These are phyloP conservation scores for Drosophila sechellia DNA, from an alignment of 1,140 invertebrate species.

Conservation along the genomic window DNA sequence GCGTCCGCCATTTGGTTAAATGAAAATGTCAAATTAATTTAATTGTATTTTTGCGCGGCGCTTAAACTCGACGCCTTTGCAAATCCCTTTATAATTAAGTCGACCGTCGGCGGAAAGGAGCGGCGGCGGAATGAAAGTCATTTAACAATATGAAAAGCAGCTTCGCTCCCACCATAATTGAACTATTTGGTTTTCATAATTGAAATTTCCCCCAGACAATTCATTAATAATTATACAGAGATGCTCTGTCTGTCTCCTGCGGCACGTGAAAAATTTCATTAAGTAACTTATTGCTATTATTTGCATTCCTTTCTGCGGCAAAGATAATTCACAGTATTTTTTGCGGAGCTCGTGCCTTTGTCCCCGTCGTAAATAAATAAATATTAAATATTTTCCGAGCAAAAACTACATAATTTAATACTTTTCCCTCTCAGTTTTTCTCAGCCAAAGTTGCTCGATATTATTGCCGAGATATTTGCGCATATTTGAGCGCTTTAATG, in stretches of 20 bases:
- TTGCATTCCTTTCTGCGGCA: constrained; percentile 70
- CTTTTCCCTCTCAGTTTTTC: not conserved
- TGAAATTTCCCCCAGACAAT: constrained; percentile 75
- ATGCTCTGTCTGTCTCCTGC: constrained; percentile 27
- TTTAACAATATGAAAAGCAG: constrained; percentile 57
- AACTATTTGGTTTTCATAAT: constrained; percentile 81
- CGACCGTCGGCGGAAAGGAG: not conserved
- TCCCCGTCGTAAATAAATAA: constrained; percentile 46
- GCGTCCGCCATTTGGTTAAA: constrained; percentile 23
- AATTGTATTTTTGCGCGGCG: constrained; percentile 46
- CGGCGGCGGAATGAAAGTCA: constrained; percentile 34
- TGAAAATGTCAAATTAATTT: constrained; percentile 66
- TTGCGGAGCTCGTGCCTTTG: constrained; percentile 28
- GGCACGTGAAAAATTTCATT: constrained; percentile 79
- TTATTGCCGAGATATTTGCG: constrained; percentile 40
- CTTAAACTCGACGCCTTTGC: constrained; percentile 45
- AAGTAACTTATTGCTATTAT: constrained; percentile 82
- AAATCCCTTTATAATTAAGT: constrained; percentile 79
- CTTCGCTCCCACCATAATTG: constrained; percentile 57
- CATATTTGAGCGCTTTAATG: constrained; percentile 58
- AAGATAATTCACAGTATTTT: constrained; percentile 59
- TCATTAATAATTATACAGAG: constrained; percentile 77
- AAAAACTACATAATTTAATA: constrained; percentile 52
- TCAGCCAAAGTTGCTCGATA: constrained; percentile 22
- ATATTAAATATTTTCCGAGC: constrained; percentile 51